These are phyloP conservation scores for Holcopasites calliopsidis DNA, from an alignment of 1,140 invertebrate genomes.

Conservation along the genomic window DNA sequence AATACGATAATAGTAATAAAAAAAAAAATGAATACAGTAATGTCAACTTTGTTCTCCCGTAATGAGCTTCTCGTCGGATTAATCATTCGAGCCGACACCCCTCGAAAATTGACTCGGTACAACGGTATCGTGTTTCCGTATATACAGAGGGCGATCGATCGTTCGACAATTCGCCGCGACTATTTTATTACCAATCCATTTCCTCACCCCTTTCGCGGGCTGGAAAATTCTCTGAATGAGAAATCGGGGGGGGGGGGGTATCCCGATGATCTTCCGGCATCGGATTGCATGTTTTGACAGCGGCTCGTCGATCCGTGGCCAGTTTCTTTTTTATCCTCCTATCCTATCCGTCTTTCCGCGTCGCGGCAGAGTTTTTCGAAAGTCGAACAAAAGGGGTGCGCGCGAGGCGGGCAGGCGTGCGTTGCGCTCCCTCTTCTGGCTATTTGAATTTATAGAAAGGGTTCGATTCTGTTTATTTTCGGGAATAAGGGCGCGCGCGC, in stretches of 20 bases:
- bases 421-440: constrained; percentile 52
- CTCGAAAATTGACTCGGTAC: constrained; percentile 13
- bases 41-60: too few species aligned
- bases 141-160: constrained; percentile 32
- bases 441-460: constrained; percentile 74
- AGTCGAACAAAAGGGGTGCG: constrained; percentile 51
- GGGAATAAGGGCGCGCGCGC: constrained; percentile 44
- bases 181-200: constrained; percentile 40
- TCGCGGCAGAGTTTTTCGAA: constrained; percentile 54
- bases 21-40: too few species aligned
- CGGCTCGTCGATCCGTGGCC: constrained; percentile 70
- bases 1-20: too few species aligned
- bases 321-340: constrained; percentile 24
- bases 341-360: not conserved
- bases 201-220: constrained; percentile 25
- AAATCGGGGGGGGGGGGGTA: constrained; percentile 45
- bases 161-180: constrained; percentile 34
- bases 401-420: constrained; percentile 16
- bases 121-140: constrained; percentile 29
- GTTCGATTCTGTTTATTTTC: constrained; percentile 76
- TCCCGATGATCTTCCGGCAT: constrained; percentile 50
- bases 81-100: not conserved
- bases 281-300: constrained; percentile 79
- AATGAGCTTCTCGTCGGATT: constrained; percentile 10
- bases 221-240: constrained; percentile 47